These are phyloP conservation scores for Rattus rattus DNA, from an alignment of 2,113 vertebrate genomes.

Conservation along the genomic window DNA sequence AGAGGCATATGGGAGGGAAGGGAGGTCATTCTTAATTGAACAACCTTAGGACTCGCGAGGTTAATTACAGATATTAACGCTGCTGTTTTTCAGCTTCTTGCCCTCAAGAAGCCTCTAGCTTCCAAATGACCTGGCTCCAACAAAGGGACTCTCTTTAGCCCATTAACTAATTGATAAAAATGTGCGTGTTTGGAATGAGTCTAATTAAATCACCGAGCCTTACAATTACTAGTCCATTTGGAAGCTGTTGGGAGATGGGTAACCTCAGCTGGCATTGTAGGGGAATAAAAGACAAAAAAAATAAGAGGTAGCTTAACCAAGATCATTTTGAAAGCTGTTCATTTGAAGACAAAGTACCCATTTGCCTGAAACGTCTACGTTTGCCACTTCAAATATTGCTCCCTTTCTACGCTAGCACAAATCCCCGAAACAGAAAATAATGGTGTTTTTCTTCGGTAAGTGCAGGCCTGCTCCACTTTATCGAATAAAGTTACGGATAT, in stretches of 20 bases:
- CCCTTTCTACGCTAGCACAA: constrained; percentile 71
- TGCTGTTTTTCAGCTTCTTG: constrained; percentile 89
- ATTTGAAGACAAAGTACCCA: constrained; percentile 89
- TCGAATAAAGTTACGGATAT: constrained; percentile 84
- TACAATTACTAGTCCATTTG: constrained; percentile 89
- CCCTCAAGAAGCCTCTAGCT: constrained; percentile 89
- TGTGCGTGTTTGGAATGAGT: constrained; percentile 91
- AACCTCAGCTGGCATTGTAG: constrained; percentile 88
- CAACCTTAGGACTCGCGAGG: constrained; percentile 88
- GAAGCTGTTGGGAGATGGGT: constrained; percentile 89
- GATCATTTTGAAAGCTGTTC: constrained; percentile 90
- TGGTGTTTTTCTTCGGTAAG: constrained; percentile 69
- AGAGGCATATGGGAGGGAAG: constrained; percentile 87
- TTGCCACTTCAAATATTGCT: constrained; percentile 83
- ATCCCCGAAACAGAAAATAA: constrained; percentile 85
- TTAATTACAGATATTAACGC: constrained; percentile 92
- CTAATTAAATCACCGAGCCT: constrained; percentile 92
- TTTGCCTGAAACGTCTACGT: constrained; percentile 87
- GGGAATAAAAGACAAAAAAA: constrained; percentile 88
- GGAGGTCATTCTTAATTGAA: constrained; percentile 87
- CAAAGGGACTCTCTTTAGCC: constrained; percentile 91
- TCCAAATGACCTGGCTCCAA: constrained; percentile 91
- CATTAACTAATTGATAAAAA: constrained; percentile 94
- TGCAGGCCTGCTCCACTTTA: constrained; percentile 70
- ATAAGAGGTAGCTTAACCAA: constrained; percentile 89